Evolutionary conservation across 2,888 invertebrate species (phyloP).

Genomic region (Orchesellides sinensis): DNA sequence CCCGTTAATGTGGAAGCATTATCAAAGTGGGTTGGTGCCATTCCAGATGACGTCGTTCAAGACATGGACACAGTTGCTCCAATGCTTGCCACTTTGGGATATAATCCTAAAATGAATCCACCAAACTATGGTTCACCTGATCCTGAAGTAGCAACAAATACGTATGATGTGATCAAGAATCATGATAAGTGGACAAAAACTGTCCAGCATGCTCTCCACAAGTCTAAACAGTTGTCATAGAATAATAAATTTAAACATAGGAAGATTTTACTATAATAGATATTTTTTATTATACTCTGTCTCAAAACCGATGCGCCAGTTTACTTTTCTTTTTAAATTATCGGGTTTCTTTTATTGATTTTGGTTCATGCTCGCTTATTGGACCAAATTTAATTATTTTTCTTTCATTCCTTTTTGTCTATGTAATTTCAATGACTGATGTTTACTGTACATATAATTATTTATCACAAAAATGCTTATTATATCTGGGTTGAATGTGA

Average conservation of each 20-base stretch:
- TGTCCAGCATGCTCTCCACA: constrained; percentile 70
- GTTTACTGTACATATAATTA: constrained; percentile 40
- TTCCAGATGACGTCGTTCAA: constrained; percentile 92
- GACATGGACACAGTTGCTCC: constrained; percentile 97
- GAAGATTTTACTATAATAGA: constrained; percentile 27
- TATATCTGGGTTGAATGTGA: background rate
- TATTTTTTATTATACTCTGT: constrained; percentile 51
- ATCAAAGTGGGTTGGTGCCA: constrained; percentile 92
- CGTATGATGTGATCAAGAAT: constrained; percentile 72
- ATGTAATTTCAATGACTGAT: constrained; percentile 34
- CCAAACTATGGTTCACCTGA: constrained; percentile 95
- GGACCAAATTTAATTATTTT: background rate
- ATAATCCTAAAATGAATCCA: constrained; percentile 97
- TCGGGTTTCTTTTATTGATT: background rate
- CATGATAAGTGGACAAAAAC: constrained; percentile 73
- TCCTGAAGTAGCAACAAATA: constrained; percentile 73
- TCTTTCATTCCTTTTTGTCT: constrained; percentile 33
- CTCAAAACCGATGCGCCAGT: constrained; percentile 34
- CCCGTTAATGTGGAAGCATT: constrained; percentile 98
- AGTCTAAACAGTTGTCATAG: constrained; percentile 67
- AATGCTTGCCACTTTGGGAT: constrained; percentile 92
- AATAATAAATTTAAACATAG: constrained; percentile 15
- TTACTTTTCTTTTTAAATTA: constrained; percentile 6
- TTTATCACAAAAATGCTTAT: background rate
- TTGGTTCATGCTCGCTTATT: background rate